phyloP scores from a whole-genome alignment of 2,888 invertebrate genomes.

The Chaetogeoica ovagalla region DNA sequence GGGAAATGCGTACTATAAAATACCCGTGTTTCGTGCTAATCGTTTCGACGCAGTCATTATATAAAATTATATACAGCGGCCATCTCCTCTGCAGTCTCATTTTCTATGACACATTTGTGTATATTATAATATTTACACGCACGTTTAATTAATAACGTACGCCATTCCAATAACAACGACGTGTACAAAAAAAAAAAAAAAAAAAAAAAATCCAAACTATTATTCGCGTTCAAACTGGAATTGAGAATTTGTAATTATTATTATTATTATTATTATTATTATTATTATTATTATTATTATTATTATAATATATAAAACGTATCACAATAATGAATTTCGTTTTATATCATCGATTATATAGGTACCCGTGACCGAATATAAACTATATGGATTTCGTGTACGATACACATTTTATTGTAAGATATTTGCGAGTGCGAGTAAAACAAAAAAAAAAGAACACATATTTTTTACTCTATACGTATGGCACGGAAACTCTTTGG shows the following conservation, averaged over 20 bases:
- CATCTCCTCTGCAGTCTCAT: background rate
- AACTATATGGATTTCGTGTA: too few relatives aligned
- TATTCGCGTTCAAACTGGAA: constrained; percentile 7
- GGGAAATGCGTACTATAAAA: constrained; percentile 18
- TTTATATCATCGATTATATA: too few relatives aligned
- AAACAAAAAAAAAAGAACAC: too few relatives aligned
- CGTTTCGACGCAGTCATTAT: background rate
- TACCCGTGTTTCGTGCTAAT: constrained; percentile 6
- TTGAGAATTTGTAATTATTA: background rate
- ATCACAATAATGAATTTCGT: too few relatives aligned
- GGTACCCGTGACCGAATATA: too few relatives aligned
- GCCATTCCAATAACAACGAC: constrained; percentile 3
- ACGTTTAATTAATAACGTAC: constrained; percentile 3
- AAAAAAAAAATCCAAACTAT: background rate
- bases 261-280: too few relatives aligned
- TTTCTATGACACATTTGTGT: background rate
- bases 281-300: background rate
- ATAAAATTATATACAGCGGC: background rate
- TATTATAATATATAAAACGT: too few relatives aligned
- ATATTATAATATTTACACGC: background rate
- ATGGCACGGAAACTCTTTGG: too few relatives aligned
- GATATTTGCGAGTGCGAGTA: too few relatives aligned
- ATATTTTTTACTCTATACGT: too few relatives aligned
- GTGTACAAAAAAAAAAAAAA: background rate
- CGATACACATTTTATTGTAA: too few relatives aligned